Evolutionary conservation across 2,113 vertebrate genomes (phyloP), one percentile per base, ranked within the genome.

Genomic region (Psittacus erithacus): DNA sequence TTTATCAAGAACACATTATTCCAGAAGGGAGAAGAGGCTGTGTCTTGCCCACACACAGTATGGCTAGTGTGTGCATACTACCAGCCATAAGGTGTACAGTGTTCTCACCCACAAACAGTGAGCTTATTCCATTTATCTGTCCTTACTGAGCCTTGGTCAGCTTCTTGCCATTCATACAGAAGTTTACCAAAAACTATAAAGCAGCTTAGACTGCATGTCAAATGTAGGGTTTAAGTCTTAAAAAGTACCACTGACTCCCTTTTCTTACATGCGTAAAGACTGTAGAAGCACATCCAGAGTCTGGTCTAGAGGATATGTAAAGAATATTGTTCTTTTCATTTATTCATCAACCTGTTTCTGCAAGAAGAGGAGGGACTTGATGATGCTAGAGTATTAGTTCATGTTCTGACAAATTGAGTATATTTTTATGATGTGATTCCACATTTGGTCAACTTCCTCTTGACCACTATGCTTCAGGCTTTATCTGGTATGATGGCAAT

Each of bases 21-120:
- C 91, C 91, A 95, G 95, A 96, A 97, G 91, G 93, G 53, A 94
- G 88, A 90, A 90, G 93, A 95, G 88, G 89, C 94, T 92, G 91
- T 67, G 74, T 33, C 75, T 74, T 96, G 95, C 87, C 95, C 91
- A 95, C 95, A 88, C 92, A 96, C 95, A 94, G 93, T 89, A 96
- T 96, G 95, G 94, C 86, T 92, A 59, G 80, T 89, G 35, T 89
- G 35, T 76, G 82, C 87, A 47, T 31, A 43, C 46, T 59, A 71
- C 76, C 80, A 59, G 38, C 74, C 75, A 41, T 22, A 35, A 84
- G 93, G 93, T 86, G 82, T 90, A 16, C 85, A 8, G 47, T 6
- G 50, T 93, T 95, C 91, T 88, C 86, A 74, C 52, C 82, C 76
- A 8, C 86, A 57, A 22, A 31, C 87, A 80, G 33, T 10, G 53